Evolutionary conservation across 2,888 invertebrate species (phyloP), one percentile per base, ranked within the genome.

Genomic region (Lumbricus terrestris): DNA sequence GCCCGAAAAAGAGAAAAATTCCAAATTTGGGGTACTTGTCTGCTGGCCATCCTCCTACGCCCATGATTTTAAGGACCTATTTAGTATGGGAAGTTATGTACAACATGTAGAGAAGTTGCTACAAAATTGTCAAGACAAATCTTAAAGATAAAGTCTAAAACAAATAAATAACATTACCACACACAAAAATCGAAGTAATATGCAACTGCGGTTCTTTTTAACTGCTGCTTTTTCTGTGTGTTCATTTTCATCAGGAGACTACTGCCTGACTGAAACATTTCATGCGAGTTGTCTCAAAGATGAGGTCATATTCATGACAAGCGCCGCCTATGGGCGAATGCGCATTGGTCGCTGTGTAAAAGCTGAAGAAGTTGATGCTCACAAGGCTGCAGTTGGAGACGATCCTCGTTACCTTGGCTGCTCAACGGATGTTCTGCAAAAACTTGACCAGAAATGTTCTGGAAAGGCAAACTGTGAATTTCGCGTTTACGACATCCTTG

Each of bases 381-480:
- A 35, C 37, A 37, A 37, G 23, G 85, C 85, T 35, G 1, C 23
- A 37, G 34, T 85, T 11, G 37, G 37, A 34, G 37, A 85, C 35
- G 88, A 89, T 83, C 29, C 37, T 38, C 82, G 47, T 23, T 69
- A 69, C 38, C 69, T 90, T 34, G 90, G 90, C 82, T 90, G 90
- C 69, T 89, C 37, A 34, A 33, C 42, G 15, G 89, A 90, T 88
- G 90, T 90, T 13, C 16, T 82, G 16, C 35, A 34, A n/a, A 47
- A 82, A n/a, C 37, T 89, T n/a, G 89, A 90, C 38, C 33, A 38
- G 20, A 89, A 90, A 33, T 90, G 90, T 89, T 89, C 90, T 6
- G 90, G 90, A 69, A 37, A 37, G 33, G 37, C 37, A 34, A 42
- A 82, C n/a, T 90, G 90, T 35, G 88, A 88, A 69, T n/a, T 90